Evolutionary conservation across 1,140 invertebrate genomes (phyloP), one percentile per base, ranked within the genome.

Genomic region (Maniola jurtina): DNA sequence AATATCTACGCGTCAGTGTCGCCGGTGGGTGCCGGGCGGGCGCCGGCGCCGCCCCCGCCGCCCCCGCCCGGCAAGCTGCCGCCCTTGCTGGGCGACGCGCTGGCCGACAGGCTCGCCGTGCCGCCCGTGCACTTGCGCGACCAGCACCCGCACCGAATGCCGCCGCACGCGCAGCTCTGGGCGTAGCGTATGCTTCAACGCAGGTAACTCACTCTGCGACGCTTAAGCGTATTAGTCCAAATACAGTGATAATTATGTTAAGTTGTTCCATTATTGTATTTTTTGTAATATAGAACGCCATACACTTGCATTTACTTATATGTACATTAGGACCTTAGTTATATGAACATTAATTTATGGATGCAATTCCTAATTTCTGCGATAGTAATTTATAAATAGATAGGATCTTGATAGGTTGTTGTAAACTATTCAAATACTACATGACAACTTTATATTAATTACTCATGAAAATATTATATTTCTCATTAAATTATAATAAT

Each of bases 121-220:
- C 82, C 90, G 68, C 83, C 85, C 78, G 87, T 91, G 95, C 96
- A 92, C 98, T 98, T 98, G 95, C 96, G 76, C 96, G 93, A 84
- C 70, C 75, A 73, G 72, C 88, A 89, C 77, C 95, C 96, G 62
- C 96, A 93, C 83, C 96, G 96, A 84, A 96, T 96, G 91, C 98
- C 97, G 25, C 98, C 91, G 98, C 98, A 97, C 95, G 77, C 97
- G 92, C 84, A 96, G 94, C 88, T 97, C 94, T 92, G 91, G 91
- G 91, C 91, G 85, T 92, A 92, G 91, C 91, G 91, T 85, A 92
- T 92, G 88, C 89, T 92, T 77, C 89, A 91, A 89, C 91, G 90
- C 91, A 92, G 91, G 91, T 92, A 91, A 90, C 64, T 78, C 82
- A 83, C 61, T 78, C 81, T 88, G 83, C 81, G 81, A 88, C 88